Base-by-base conservation (phyloP, 1,140 invertebrate species). In the Rhynchophorus ferrugineus region DNA sequence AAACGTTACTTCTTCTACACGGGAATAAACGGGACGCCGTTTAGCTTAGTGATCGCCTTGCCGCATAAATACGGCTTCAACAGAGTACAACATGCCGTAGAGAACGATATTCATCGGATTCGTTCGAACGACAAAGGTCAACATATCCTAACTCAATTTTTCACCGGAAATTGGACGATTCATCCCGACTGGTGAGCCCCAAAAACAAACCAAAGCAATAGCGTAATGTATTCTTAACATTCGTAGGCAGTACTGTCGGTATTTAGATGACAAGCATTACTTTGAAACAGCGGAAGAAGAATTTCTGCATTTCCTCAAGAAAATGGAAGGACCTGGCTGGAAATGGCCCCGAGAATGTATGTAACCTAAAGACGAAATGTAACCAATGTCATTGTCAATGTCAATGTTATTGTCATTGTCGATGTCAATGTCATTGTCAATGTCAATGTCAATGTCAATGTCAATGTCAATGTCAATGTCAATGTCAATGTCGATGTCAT, bases 171-270 rank as follows among this genome's bases (percentile, higher is more conserved):
- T 62, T 95, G 91, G 90, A 87, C 81, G 67, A 81, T 95, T 29
- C 91, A 95, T 76, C 91, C 91, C 37, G 82, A 92, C 61, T 95
- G 91, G 90, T 86, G 67, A 71, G 65, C 24, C 11, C 5, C 24
- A 11, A 29, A 29, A 29, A 29, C 5, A 29, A 29, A 29, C 11
- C 24, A 29, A 6, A 29, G 24, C 5, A 29, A 29, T 14, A 19
- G 16, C 13, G 22, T 35, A 34, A 3, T 3, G 2, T n/a, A 50
- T 3, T 29, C 6, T 8, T 22, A 11, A 36, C 17, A 13, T 13
- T 38, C n/a, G 13, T 20, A 66, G 64, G 64, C 61, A 63, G 19
- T 66, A 66, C 53, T 66, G 64, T 47, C 50, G 60, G 3, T 59
- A 64, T 21, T 45, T 60, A n/a, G 60, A 64, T 21, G 58, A 64